phyloP scores from a whole-genome alignment of 2,888 invertebrate species.

The Gari tellinella region DNA sequence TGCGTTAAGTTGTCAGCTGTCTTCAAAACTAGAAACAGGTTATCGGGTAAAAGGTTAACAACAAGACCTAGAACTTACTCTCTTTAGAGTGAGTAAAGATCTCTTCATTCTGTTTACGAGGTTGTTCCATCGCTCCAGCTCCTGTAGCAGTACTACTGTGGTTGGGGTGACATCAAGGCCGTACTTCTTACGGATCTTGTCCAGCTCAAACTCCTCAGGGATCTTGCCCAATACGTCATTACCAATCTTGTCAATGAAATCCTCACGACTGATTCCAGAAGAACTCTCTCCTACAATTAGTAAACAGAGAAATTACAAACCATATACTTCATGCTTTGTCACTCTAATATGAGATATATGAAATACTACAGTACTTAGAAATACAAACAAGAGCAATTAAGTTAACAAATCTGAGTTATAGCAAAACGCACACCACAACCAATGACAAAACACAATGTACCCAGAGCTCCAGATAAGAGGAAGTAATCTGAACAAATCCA shows the following conservation, averaged over 20 bases:
- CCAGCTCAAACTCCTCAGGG: conserved; percentile 91
- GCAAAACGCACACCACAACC: no score
- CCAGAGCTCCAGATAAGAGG: no score
- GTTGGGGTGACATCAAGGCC: conserved; percentile 93
- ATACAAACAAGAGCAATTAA: no score
- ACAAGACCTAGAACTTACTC: conserved; percentile 67
- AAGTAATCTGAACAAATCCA: no score
- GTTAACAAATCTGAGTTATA: no score
- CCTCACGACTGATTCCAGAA: conserved; percentile 92
- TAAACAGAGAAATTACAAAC: neutral
- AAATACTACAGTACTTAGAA: no score
- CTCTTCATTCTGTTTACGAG: conserved; percentile 89
- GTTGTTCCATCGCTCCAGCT: conserved; percentile 94
- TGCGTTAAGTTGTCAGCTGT: no score
- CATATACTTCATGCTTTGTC: no score
- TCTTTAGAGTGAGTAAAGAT: conserved; percentile 89
- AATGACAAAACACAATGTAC: no score
- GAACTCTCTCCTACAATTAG: conserved; percentile 87
- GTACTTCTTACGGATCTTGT: conserved; percentile 91
- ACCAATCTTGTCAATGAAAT: conserved; percentile 92
- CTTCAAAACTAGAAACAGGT: no score
- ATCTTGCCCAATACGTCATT: conserved; percentile 91
- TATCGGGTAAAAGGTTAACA: no score
- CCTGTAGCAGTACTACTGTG: conserved; percentile 93
- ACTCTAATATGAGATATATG: no score